Percentiles rank a stretch among this genome's conserved stretches.
These are phyloP conservation scores for Crax fasciolata DNA, from an alignment of 2,797 vertebrate species.

Conservation along the genomic window DNA sequence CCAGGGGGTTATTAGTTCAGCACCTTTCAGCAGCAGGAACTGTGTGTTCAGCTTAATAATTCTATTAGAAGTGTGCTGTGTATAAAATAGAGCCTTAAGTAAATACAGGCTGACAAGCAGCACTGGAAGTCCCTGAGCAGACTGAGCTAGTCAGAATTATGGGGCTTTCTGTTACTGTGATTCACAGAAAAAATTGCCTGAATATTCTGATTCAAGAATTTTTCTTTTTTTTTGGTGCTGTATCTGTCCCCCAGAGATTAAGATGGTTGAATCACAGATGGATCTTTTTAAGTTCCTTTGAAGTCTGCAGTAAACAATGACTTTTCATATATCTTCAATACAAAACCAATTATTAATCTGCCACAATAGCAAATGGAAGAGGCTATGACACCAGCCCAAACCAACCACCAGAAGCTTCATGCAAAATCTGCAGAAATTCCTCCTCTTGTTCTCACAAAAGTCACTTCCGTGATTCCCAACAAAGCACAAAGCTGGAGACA, in stretches of 20 bases:
- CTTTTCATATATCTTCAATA: neutral
- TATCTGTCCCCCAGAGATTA: neutral
- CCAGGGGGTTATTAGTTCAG: neutral
- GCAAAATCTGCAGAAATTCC: neutral
- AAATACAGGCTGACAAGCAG: neutral
- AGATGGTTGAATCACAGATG: neutral
- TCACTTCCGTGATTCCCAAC: neutral
- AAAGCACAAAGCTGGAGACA: neutral
- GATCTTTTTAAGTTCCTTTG: neutral
- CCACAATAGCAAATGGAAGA: neutral
- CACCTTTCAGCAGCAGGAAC: neutral
- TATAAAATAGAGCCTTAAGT: neutral
- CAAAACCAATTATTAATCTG: neutral
- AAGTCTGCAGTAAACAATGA: constrained; percentile 1
- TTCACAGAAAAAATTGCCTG: neutral
- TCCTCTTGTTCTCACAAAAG: neutral
- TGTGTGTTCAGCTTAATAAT: neutral
- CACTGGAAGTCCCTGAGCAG: neutral
- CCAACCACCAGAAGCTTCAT: neutral
- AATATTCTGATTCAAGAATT: neutral
- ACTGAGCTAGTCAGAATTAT: neutral
- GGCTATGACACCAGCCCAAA: neutral
- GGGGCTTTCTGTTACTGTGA: neutral
- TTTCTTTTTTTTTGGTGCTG: neutral
- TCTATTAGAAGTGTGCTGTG: neutral